Evolutionary conservation across 1,140 invertebrate genomes (phyloP).

Genomic region (Drosophila leontia): DNA sequence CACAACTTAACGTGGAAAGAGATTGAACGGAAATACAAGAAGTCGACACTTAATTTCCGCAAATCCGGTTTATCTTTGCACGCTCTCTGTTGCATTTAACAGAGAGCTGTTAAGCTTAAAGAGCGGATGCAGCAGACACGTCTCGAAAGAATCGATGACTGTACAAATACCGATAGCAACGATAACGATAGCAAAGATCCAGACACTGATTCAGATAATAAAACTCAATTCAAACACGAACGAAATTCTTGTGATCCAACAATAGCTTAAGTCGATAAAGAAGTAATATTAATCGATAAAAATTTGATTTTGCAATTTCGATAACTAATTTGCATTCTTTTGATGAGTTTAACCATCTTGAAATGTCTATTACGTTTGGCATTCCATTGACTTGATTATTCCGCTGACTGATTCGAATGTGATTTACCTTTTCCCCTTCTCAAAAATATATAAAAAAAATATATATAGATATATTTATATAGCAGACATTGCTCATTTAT

Average conservation of each 20-base stretch:
- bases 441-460: neutral
- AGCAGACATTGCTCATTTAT: conserved; percentile 23
- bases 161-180: neutral
- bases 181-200: neutral
- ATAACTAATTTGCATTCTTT: neutral
- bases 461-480: conserved; percentile 7
- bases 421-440: conserved; percentile 11
- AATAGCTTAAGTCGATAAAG: neutral
- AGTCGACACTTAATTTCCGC: conserved; percentile 45
- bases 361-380: neutral
- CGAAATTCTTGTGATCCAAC: neutral
- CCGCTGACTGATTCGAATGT: conserved; percentile 12
- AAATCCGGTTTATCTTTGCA: conserved; percentile 58
- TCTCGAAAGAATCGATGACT: conserved; percentile 2
- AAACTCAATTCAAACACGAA: neutral
- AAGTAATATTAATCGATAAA: neutral
- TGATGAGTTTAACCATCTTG: neutral
- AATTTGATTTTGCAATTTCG: neutral
- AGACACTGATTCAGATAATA: neutral
- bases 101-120: neutral
- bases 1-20: conserved; percentile 20
- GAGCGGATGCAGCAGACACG: conserved; percentile 17
- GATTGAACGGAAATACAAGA: conserved; percentile 50
- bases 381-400: conserved; percentile 29
- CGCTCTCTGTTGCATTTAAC: conserved; percentile 4